Evolutionary conservation across 2,888 invertebrate species (phyloP).

Genomic region (Drosophila phalerata): DNA sequence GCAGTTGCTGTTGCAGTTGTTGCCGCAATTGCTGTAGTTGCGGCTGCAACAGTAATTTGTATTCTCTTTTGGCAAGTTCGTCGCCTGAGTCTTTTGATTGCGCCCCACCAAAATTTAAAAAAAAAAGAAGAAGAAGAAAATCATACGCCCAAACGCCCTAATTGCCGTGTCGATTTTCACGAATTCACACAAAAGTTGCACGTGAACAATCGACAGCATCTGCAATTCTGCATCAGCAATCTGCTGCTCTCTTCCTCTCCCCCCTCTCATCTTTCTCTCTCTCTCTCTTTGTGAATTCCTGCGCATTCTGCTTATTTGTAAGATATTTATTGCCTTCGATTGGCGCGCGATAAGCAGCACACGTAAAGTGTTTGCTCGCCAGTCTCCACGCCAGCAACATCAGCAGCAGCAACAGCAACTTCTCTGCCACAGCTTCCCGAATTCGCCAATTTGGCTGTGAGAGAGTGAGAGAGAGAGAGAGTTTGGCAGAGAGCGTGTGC

Average conservation of each 20-base stretch:
- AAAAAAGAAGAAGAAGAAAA: neutral
- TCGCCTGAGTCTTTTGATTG: constrained; percentile 80
- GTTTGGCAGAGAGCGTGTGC: neutral
- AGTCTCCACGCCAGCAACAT: constrained; percentile 43
- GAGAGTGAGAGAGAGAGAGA: constrained; percentile 16
- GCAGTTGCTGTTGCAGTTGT: constrained; percentile 33
- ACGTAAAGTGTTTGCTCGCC: constrained; percentile 82
- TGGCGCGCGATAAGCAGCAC: constrained; percentile 85
- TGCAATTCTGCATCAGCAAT: constrained; percentile 15
- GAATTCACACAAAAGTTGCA: constrained; percentile 79
- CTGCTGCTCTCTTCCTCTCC: neutral
- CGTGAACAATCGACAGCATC: constrained; percentile 79
- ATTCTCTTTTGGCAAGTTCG: constrained; percentile 71
- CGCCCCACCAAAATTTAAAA: neutral
- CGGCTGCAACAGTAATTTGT: constrained; percentile 45
- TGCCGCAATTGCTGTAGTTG: constrained; percentile 12
- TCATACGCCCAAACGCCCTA: constrained; percentile 63
- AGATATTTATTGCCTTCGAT: constrained; percentile 86
- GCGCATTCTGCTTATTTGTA: constrained; percentile 86
- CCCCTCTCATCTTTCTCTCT: neutral
- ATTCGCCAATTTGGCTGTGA: constrained; percentile 32
- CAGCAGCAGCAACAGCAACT: constrained; percentile 31
- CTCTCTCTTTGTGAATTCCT: constrained; percentile 75
- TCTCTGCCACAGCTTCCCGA: constrained; percentile 14
- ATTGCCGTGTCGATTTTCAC: constrained; percentile 81